phyloP scores from a whole-genome alignment of 2,113 vertebrate genomes.

The Pterophyllum scalare region DNA sequence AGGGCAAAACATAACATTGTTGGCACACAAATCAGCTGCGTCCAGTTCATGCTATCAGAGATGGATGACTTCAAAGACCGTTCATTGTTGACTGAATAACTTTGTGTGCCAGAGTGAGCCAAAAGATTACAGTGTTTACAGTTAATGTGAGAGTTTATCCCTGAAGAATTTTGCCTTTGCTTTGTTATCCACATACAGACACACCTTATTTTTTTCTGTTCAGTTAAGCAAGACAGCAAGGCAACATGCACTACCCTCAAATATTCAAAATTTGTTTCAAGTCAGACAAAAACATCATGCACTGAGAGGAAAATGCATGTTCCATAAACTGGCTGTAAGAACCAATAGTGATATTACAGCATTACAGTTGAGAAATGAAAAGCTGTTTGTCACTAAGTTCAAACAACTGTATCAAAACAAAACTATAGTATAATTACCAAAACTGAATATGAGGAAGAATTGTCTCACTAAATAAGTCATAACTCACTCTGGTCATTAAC shows the following conservation, averaged over 20 bases:
- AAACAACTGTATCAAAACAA: background rate
- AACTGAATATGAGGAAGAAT: background rate
- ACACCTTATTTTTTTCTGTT: background rate
- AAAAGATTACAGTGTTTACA: conserved; percentile 9
- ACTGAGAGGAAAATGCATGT: no score
- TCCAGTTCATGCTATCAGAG: background rate
- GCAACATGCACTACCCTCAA: no score
- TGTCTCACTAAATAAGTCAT: background rate
- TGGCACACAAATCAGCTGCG: background rate
- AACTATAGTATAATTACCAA: no score
- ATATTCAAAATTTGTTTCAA: no score
- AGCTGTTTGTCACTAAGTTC: background rate
- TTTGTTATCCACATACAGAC: background rate
- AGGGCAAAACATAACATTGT: background rate
- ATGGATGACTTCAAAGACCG: conserved; percentile 3
- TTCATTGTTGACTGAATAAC: background rate
- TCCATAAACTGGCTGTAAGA: no score
- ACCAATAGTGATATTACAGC: no score
- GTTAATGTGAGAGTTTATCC: background rate
- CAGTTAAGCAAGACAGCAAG: background rate
- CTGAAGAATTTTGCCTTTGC: background rate
- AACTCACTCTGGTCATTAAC: background rate
- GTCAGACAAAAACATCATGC: no score
- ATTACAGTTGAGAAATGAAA: background rate
- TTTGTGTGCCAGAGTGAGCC: background rate